Base-by-base conservation (phyloP, 2,888 invertebrate species). In the Torymus tubicola region DNA sequence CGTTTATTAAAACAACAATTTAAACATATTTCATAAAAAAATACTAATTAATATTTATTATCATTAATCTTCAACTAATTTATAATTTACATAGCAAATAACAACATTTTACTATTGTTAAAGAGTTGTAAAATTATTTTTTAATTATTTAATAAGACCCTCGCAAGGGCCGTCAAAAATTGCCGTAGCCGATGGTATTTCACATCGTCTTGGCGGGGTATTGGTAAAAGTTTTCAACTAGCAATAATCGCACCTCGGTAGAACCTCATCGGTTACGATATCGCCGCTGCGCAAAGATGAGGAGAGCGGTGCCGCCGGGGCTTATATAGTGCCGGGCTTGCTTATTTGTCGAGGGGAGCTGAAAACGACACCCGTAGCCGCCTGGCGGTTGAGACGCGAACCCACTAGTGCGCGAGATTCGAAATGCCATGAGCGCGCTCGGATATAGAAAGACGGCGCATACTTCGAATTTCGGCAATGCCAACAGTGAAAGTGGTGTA, bases 191-290 rank as follows among this genome's bases (percentile, higher is more conserved):
- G 93, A 93, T 94, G 94, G 93, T 95, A 93, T 95, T 95, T 94
- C 94, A 95, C 94, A 94, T 93, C 94, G 94, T 92, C 94, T 93
- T 92, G 95, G 95, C 95, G 95, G 95, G 95, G 95, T 95, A 95
- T 96, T 96, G 95, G 96, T 95, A 94, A 95, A 95, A 96, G 96
- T 96, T 96, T 96, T 96, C 95, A 96, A 96, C 95, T 96, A 96
- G 95, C 95, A 96, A 96, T 95, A 95, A 95, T 95, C 94, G 94
- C 95, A 95, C 94, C 95, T 95, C 95, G 94, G 95, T 94, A 94
- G 92, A 93, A 95, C 95, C 94, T 96, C 96, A 96, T 95, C 93
- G 95, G 95, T 96, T 96, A 96, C 95, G 95, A 95, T 95, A 96
- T 94, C 94, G 95, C 95, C 95, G 93, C 96, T 96, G 96, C 96